Base-by-base conservation (phyloP, 2,113 vertebrate species). In the Hylia prasina region DNA sequence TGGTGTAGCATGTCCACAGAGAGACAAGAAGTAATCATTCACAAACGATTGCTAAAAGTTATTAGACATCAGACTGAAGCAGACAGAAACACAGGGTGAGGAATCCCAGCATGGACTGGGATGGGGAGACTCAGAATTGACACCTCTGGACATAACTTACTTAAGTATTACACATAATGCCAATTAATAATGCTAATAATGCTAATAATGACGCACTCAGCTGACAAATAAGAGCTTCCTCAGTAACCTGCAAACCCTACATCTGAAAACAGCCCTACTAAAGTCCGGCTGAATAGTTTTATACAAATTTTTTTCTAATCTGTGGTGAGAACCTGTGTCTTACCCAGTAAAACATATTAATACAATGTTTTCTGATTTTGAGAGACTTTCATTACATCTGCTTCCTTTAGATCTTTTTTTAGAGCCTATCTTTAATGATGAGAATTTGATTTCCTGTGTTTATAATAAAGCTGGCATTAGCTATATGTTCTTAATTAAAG, bases 41-140 rank as follows among this genome's bases (percentile, higher is more conserved):
- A 95, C 84, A 97, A 97, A 93, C 77, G 97, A 97, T 96, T 61
- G 81, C 76, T 97, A 69, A 48, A 94, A 96, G 35, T 71, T 90
- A 95, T 71, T 96, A 91, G 89, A 42, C 23, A 60, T 79, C 90
- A 94, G 65, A 80, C 54, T 89, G 77, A 96, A 76, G 65, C 79
- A 78, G 54, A 64, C 40, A 93, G 81, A 94, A 65, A 25, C 39
- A 63, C 33, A 47, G 73, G 15, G 22, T 85, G 60, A 87, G 47
- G 72, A 95, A 84, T 75, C 75, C 57, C 81, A 84, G 86, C 42
- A 37, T 40, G 71, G 87, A 87, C 63, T 14, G 60, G 87, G 31
- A 13, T 35, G 71, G 63, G 47, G 56, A 93, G 75, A 92, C 56
- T 75, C 69, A 45, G 60, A 90, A 40, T 3, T 89, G 54, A 72